These are phyloP conservation scores for Condylostylus longicornis DNA, from an alignment of 1,140 invertebrate species.

Conservation along the genomic window DNA sequence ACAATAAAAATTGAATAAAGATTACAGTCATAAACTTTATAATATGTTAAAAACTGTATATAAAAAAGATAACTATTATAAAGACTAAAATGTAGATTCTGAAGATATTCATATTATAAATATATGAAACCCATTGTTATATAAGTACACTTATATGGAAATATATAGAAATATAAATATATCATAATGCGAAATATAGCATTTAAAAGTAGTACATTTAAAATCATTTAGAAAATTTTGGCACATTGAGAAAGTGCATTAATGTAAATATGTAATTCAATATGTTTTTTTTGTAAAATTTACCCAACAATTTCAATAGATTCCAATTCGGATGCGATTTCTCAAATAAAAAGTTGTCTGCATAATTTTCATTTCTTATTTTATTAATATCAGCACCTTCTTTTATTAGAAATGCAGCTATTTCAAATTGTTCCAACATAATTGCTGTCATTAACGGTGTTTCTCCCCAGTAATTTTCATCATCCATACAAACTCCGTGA, in stretches of 20 bases:
- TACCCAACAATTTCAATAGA: conserved; percentile 18
- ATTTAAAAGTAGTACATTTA: too few species aligned
- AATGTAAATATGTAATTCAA: neutral
- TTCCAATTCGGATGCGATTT: conserved; percentile 5
- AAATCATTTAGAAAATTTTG: neutral
- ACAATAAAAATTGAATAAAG: too few species aligned
- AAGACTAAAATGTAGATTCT: too few species aligned
- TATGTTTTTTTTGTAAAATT: conserved; percentile 5
- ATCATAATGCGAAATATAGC: neutral
- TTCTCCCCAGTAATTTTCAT: conserved; percentile 33
- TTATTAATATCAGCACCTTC: conserved; percentile 34
- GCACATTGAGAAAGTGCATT: neutral
- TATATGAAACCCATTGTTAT: neutral
- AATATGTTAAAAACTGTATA: neutral
- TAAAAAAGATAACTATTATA: too few species aligned
- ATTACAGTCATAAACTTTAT: neutral
- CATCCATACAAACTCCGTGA: conserved; percentile 33
- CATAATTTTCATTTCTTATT: conserved; percentile 15
- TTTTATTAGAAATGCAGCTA: conserved; percentile 33
- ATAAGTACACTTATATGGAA: neutral
- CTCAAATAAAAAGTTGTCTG: conserved; percentile 13
- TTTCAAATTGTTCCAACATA: conserved; percentile 27
- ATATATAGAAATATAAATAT: neutral
- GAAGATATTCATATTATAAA: neutral
- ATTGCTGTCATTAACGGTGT: conserved; percentile 37